Evolutionary conservation across 2,888 invertebrate genomes (phyloP), one percentile per base, ranked within the genome.

Genomic region (Lithosia quadra): DNA sequence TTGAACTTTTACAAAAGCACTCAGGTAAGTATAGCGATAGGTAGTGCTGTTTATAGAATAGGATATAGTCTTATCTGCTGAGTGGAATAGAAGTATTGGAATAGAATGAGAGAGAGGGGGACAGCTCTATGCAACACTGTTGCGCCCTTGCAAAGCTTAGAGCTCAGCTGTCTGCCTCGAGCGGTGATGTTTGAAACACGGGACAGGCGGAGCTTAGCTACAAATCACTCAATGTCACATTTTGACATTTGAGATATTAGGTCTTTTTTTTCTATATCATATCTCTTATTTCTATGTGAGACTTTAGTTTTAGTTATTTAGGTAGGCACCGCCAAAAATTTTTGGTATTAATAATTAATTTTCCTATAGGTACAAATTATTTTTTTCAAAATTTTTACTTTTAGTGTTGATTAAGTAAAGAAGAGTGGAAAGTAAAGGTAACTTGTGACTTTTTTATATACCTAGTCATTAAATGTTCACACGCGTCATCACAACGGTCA

Each of bases 171-270:
- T 94, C 94, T 93, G 91, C 91, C 87, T 90, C 86, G 89, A 90
- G 92, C 94, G 93, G 93, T 95, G 95, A 95, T 95, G 95, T 95
- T 95, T 95, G 95, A 95, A 95, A 95, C 95, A 92, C 94, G 92
- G 95, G 95, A 95, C 95, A 95, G 95, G 95, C 95, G 95, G 95
- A 93, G 95, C 95, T 94, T 94, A 95, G 94, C 95, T 92, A 95
- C 95, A 95, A 95, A 95, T 95, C 95, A 95, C 95, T 95, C 95
- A 95, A 92, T 93, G 95, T 95, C 95, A 95, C 94, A 91, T 95
- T 95, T 95, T 95, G 95, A 95, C 95, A 93, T 94, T 94, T 94
- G 95, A 95, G 95, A 95, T 95, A 95, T 95, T 95, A 95, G 92
- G 92, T 95, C 92, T 95, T 95, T 95, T 80, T 43, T 95, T 94